Evolutionary conservation across 2,113 vertebrate species (phyloP).

Genomic region (Guaruba guarouba): DNA sequence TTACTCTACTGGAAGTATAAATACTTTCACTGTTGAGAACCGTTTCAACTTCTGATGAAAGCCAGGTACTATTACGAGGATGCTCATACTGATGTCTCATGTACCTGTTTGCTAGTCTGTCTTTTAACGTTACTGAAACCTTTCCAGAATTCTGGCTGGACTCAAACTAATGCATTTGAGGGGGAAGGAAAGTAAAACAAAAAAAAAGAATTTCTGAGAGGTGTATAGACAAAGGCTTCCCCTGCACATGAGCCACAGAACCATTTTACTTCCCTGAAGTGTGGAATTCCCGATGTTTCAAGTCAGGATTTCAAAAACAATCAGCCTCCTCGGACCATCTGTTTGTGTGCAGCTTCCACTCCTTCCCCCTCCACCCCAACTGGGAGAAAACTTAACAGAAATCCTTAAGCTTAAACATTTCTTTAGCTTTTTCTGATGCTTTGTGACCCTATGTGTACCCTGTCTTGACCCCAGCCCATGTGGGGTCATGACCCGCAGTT

Average conservation of each 20-base stretch:
- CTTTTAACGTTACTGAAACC: constrained; percentile 20
- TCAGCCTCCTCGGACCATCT: neutral
- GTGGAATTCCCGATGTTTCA: neutral
- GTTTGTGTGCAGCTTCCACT: neutral
- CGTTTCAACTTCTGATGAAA: constrained; percentile 34
- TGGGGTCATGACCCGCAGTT: neutral
- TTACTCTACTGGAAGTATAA: neutral
- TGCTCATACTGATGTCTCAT: constrained; percentile 20
- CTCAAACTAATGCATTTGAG: neutral
- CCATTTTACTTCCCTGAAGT: neutral
- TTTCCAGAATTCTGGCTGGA: constrained; percentile 33
- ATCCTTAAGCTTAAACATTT: constrained; percentile 24
- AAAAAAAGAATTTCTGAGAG: neutral
- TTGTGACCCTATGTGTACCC: neutral
- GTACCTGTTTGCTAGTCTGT: constrained; percentile 7
- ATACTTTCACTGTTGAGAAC: neutral
- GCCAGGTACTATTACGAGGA: constrained; percentile 21
- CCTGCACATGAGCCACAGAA: neutral
- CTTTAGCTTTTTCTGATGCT: constrained; percentile 1
- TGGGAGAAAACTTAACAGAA: neutral
- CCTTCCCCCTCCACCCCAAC: neutral
- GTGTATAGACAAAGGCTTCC: neutral
- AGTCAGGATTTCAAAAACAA: neutral
- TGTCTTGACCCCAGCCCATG: constrained; percentile 8
- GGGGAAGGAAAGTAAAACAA: neutral